A percentile compares a stretch with the other conserved stretches of the same genome.
These are phyloP conservation scores for Oligia strigilis DNA, from an alignment of 2,888 invertebrate species.

Conservation along the genomic window DNA sequence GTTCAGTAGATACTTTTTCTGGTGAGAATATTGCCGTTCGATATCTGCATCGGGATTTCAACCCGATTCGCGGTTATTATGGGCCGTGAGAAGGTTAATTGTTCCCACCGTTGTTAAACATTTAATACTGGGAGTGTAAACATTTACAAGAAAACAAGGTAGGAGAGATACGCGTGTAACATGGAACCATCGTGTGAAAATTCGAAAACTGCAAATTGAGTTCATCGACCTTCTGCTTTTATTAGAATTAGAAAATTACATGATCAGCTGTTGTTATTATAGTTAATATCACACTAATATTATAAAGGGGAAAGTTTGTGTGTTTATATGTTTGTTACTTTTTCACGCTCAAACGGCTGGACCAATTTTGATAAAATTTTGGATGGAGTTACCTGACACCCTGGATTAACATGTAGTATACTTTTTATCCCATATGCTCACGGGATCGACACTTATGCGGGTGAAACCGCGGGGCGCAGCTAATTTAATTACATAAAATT, in stretches of 20 bases:
- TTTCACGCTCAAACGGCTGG: too few species aligned
- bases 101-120: background rate
- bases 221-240: background rate
- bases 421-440: too few species aligned
- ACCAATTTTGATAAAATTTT: too few species aligned
- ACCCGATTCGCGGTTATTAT: background rate
- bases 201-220: background rate
- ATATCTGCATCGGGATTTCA: conserved; percentile 20
- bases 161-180: background rate
- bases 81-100: conserved; percentile 26
- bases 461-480: too few species aligned
- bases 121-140: background rate
- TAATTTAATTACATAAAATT: too few species aligned
- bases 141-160: background rate
- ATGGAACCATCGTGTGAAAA: background rate
- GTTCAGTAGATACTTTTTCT: conserved; percentile 12
- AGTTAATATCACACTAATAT: too few species aligned
- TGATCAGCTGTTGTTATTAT: background rate
- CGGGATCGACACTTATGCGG: too few species aligned
- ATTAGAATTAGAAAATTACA: background rate
- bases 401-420: too few species aligned
- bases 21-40: conserved; percentile 8
- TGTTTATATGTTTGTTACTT: too few species aligned
- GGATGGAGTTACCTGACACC: too few species aligned
- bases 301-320: too few species aligned